A percentile compares a stretch with the other conserved stretches of the same genome.
These are phyloP conservation scores for Drosophila siamana DNA, from an alignment of 2,888 invertebrate species.

Conservation along the genomic window DNA sequence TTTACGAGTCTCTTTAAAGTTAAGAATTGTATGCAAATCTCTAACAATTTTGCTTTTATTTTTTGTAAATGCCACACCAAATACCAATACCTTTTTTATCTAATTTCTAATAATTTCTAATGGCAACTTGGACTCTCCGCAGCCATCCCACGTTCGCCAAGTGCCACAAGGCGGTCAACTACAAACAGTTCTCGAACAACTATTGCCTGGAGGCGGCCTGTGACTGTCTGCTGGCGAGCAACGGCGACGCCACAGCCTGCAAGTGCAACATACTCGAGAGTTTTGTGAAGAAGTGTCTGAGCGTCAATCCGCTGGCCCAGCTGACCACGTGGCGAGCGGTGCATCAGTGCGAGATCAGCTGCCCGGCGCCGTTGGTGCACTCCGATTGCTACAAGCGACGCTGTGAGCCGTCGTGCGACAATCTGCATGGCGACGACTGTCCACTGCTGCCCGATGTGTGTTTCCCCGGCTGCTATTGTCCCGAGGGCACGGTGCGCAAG, in stretches of 20 bases:
- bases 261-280: slow-evolving; percentile 90
- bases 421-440: slow-evolving; percentile 87
- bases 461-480: slow-evolving; percentile 94
- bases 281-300: slow-evolving; percentile 91
- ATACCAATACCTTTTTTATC: no score
- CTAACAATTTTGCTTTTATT: no score
- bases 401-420: slow-evolving; percentile 92
- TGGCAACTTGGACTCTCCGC: slow-evolving; percentile 26
- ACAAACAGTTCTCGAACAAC: slow-evolving; percentile 89
- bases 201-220: slow-evolving; percentile 92
- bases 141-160: slow-evolving; percentile 89
- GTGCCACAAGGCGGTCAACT: slow-evolving; percentile 88
- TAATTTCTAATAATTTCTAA: no score
- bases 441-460: slow-evolving; percentile 89
- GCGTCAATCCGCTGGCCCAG: slow-evolving; percentile 88
- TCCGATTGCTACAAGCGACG: slow-evolving; percentile 92
- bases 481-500: slow-evolving; percentile 89
- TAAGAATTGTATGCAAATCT: no score
- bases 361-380: slow-evolving; percentile 91
- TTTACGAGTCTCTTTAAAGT: no score
- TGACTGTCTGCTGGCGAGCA: slow-evolving; percentile 88
- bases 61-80: no score
- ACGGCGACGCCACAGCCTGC: slow-evolving; percentile 86
- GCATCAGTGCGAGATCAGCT: slow-evolving; percentile 90
- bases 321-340: slow-evolving; percentile 90